phyloP scores from a whole-genome alignment of 1,140 invertebrate genomes.

The Mya arenaria region DNA sequence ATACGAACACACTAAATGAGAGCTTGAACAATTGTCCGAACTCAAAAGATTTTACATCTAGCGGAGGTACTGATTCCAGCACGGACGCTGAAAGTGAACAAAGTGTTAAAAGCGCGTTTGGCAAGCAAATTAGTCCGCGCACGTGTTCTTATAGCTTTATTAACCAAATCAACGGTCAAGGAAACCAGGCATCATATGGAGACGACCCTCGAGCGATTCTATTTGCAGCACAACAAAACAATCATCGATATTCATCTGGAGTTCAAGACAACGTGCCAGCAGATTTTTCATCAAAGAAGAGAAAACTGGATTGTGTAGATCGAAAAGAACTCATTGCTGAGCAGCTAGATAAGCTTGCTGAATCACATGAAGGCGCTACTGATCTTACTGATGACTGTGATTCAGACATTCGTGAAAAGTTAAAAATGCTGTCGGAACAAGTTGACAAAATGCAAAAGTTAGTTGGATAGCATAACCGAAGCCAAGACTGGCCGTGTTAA shows the following conservation, averaged over 20 bases:
- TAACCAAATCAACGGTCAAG: background rate
- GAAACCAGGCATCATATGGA: too few species aligned
- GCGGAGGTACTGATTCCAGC: background rate
- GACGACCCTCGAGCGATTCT: too few species aligned
- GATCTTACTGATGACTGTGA: background rate
- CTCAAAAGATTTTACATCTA: background rate
- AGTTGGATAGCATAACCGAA: too few species aligned
- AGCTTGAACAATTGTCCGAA: background rate
- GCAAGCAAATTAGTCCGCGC: too few species aligned
- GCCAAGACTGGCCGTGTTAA: too few species aligned
- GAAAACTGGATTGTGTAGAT: too few species aligned
- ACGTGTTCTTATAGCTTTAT: too few species aligned
- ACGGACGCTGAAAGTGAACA: background rate
- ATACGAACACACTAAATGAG: background rate
- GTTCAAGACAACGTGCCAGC: background rate
- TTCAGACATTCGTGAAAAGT: constrained; percentile 17
- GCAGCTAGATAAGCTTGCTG: background rate
- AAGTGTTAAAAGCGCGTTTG: background rate
- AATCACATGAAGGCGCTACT: background rate
- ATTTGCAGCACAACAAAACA: too few species aligned
- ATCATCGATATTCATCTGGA: too few species aligned
- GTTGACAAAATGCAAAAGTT: constrained; percentile 37
- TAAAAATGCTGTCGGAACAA: constrained; percentile 17
- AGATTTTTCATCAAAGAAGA: background rate
- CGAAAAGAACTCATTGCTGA: background rate